These are phyloP conservation scores for Aphodius sticticus DNA, from an alignment of 2,888 invertebrate species.

Conservation along the genomic window DNA sequence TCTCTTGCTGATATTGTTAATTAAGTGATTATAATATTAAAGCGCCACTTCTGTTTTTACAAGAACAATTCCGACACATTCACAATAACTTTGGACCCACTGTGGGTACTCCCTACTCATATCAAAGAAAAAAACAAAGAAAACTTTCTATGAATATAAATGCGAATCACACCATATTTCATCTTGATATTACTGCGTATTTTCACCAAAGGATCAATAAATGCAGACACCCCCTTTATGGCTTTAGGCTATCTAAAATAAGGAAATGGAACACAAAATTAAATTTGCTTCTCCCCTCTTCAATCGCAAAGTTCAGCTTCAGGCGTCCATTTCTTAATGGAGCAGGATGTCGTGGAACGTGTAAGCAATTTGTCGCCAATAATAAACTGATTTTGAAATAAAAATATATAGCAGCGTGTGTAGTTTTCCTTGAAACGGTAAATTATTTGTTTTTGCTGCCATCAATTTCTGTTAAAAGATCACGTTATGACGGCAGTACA, in stretches of 20 bases:
- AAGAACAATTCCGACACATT: too few relatives aligned
- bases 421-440: not conserved
- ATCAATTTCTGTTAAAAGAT: not conserved
- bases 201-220: not conserved
- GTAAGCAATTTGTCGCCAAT: not conserved
- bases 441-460: not conserved
- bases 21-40: too few relatives aligned
- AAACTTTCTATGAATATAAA: not conserved
- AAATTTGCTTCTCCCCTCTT: not conserved
- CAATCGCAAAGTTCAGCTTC: not conserved
- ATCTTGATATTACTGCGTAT: not conserved
- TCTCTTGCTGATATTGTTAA: too few relatives aligned
- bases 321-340: not conserved
- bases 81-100: too few relatives aligned
- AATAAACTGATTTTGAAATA: not conserved
- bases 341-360: not conserved
- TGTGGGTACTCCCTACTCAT: not conserved
- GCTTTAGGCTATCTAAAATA: not conserved
- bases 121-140: not conserved
- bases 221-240: not conserved
- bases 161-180: not conserved
- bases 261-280: constrained; percentile 4
- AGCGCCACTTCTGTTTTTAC: too few relatives aligned
- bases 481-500: too few relatives aligned
- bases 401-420: not conserved